These are phyloP conservation scores for Neelides folsomi DNA, from an alignment of 2,888 invertebrate species.

Conservation along the genomic window DNA sequence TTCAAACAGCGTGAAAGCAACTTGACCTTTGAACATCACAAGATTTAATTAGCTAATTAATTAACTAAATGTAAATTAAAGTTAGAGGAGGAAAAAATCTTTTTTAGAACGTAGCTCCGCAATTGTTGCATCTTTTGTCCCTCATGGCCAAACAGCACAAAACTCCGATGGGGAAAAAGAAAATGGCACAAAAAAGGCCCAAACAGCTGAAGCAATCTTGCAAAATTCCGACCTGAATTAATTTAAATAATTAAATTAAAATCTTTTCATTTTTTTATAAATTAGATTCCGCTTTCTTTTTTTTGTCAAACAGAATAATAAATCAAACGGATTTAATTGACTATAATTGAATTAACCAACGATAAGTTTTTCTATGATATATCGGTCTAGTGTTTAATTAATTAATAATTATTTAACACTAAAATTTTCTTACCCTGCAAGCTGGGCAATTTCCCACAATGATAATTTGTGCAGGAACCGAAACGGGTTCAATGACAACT, in stretches of 20 bases:
- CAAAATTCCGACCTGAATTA: conserved; percentile 55
- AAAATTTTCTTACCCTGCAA: conserved; percentile 49
- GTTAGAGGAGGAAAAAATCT: background rate
- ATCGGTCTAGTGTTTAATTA: background rate
- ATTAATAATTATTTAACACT: background rate
- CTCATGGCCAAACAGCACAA: conserved; percentile 72
- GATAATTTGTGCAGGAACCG: conserved; percentile 60
- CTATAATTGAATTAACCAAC: too few relatives aligned
- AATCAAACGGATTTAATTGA: too few relatives aligned
- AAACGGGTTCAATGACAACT: conserved; percentile 33
- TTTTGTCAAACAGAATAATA: too few relatives aligned
- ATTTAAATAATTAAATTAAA: conserved; percentile 11
- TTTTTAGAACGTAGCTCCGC: conserved; percentile 48
- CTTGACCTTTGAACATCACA: too few relatives aligned
- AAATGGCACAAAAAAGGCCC: conserved; percentile 68
- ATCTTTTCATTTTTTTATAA: background rate
- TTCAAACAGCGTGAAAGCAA: too few relatives aligned
- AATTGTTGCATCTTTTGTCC: conserved; percentile 72
- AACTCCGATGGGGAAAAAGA: conserved; percentile 76
- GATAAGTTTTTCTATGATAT: too few relatives aligned
- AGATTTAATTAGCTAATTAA: too few relatives aligned
- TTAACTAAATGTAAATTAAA: too few relatives aligned
- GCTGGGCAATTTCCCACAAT: conserved; percentile 77
- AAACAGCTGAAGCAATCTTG: conserved; percentile 77
- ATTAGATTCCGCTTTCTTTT: too few relatives aligned